Conservation (phyloP, 2,113 vertebrate genomes). For the Irena cyanogastra region DNA sequence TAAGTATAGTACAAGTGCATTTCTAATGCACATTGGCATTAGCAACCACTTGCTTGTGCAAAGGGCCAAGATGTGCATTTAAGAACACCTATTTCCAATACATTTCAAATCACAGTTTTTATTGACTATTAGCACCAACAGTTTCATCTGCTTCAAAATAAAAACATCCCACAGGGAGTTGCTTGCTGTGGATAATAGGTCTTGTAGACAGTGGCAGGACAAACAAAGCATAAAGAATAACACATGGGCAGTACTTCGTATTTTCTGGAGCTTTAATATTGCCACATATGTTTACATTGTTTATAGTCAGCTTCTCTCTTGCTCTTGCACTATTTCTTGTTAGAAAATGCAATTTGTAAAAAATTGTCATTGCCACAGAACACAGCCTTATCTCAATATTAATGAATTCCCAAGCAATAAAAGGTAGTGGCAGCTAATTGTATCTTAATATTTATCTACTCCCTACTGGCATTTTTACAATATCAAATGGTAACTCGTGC, state of each 20-base stretch:
- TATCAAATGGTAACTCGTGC: conserved; percentile 19
- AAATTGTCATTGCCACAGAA: neutral
- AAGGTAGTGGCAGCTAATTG: neutral
- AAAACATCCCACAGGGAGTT: neutral
- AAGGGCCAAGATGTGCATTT: neutral
- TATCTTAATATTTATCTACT: conserved; percentile 27
- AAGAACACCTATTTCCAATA: neutral
- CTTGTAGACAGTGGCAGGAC: neutral
- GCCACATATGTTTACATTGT: neutral
- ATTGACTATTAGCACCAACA: neutral
- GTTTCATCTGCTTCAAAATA: neutral
- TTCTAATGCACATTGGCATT: conserved; percentile 22
- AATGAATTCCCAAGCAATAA: neutral
- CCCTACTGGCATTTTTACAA: conserved; percentile 17
- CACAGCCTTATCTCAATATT: neutral
- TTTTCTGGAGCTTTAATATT: neutral
- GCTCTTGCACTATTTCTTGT: neutral
- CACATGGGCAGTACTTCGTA: neutral
- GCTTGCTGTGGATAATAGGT: neutral
- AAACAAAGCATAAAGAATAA: neutral
- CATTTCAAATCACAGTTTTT: neutral
- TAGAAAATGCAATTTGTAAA: neutral
- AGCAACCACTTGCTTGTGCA: neutral
- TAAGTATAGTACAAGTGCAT: conserved; percentile 40
- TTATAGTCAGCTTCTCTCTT: neutral